Evolutionary conservation across 2,888 invertebrate species (phyloP), one percentile per base, ranked within the genome.

Genomic region (Ochropleura leucogaster): DNA sequence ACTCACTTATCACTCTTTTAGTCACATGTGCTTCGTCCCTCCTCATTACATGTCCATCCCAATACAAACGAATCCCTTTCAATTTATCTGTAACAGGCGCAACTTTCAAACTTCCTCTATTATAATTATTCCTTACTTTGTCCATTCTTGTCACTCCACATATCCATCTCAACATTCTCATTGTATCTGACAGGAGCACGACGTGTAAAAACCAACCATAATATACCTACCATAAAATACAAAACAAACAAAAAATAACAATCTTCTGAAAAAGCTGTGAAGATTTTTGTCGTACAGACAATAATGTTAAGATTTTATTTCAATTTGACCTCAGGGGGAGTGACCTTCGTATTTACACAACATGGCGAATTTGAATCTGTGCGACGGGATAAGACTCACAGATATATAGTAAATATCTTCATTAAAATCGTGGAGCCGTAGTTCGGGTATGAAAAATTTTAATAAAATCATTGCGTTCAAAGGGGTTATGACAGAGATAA

Each of bases 281-380:
- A 68, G 30, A 67, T 68, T 68, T n/a, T 75, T 47, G 55, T 59
- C 62, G 68, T 82, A 82, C 72, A 69, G 57, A 55, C 72, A 67
- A 55, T 68, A 55, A n/a, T 67, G 77, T 84, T 80, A 85, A 77
- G 74, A 76, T 82, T 82, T 77, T 83, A 87, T 83, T 81, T 83
- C 87, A 84, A 87, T 83, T 81, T 68, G 60, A 72, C 68, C 53
- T 71, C 66, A 70, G 68, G 30, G 68, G 49, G 6, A 59, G 47
- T 72, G 72, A 80, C 67, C 60, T 84, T 80, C 60, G 47, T 74
- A 80, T 80, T 55, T 62, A 59, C 40, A 65, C 68, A 47, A 66
- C 66, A 67, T 57, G 10, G 65, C 51, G 12, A 53, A 60, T 74
- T 65, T 68, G 44, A 74, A n/a, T 70, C 44, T 42, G 49, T 51